These are phyloP conservation scores for Ctenomys sociabilis DNA, from an alignment of 2,113 vertebrate genomes.

Conservation along the genomic window DNA sequence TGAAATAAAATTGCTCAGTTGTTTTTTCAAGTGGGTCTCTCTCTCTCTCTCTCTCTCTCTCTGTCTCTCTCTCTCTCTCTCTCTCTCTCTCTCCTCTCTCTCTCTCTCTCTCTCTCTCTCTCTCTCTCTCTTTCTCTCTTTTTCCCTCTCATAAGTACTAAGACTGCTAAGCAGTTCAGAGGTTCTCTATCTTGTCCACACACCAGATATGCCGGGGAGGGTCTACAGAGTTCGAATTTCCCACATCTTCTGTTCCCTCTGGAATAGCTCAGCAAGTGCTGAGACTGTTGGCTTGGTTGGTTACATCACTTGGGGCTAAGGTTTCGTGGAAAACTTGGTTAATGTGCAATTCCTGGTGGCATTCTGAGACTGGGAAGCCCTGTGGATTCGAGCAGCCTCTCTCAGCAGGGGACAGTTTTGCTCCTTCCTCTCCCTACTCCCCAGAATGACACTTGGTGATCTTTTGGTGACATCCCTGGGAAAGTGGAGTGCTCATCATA, in stretches of 20 bases:
- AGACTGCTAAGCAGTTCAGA: neutral
- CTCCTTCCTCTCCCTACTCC: neutral
- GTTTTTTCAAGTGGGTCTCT: neutral
- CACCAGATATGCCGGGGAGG: neutral
- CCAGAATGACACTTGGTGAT: neutral
- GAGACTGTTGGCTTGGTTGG: neutral
- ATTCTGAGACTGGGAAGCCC: neutral
- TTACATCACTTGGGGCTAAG: neutral
- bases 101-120: neutral
- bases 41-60: too few species aligned
- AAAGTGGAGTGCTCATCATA: too few species aligned
- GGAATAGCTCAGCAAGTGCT: neutral
- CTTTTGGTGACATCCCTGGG: neutral
- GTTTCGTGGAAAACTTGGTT: neutral
- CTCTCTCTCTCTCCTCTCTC: neutral
- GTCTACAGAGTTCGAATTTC: neutral
- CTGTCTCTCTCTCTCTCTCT: too few species aligned
- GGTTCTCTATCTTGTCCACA: neutral
- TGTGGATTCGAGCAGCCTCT: neutral
- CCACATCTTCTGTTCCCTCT: neutral
- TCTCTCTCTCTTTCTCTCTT: neutral
- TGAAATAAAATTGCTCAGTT: conserved; percentile 64
- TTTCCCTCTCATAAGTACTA: neutral
- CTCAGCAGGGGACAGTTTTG: neutral
- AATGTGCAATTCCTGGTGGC: neutral